These are phyloP conservation scores for Mormyrus lacerda DNA, from an alignment of 2,113 vertebrate species.

Conservation along the genomic window DNA sequence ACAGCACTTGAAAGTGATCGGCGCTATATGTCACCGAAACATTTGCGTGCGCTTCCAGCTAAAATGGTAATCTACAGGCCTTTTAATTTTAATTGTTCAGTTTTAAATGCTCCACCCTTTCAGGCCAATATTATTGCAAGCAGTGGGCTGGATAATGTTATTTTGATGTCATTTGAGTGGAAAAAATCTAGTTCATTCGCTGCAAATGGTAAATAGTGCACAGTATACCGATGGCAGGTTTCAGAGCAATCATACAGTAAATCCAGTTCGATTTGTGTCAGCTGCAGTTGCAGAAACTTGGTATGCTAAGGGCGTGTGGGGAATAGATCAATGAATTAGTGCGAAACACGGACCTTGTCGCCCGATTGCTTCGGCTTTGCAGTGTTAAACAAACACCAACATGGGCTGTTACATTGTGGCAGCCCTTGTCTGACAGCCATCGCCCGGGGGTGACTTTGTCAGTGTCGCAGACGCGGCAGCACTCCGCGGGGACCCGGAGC, in stretches of 20 bases:
- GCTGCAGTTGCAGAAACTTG: slow-evolving; percentile 7
- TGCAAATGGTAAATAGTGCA: background rate
- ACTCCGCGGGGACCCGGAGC: slow-evolving; percentile 17
- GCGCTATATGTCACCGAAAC: background rate
- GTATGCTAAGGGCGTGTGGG: slow-evolving; percentile 8
- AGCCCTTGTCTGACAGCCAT: background rate
- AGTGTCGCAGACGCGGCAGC: slow-evolving; percentile 13
- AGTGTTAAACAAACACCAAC: background rate
- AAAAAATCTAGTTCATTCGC: background rate
- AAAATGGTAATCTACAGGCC: background rate
- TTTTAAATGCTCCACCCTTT: background rate
- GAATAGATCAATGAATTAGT: slow-evolving; percentile 9
- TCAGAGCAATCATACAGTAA: background rate
- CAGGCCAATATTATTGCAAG: background rate
- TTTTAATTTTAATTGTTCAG: background rate
- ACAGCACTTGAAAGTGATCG: background rate
- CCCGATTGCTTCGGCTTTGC: background rate
- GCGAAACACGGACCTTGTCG: background rate
- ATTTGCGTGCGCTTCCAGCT: background rate
- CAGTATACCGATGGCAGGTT: background rate
- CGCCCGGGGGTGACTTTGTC: background rate
- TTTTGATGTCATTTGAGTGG: background rate
- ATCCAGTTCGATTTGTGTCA: background rate
- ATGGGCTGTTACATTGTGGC: background rate
- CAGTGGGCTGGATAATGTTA: background rate